A percentile compares a stretch with the other conserved stretches of the same genome.
These are phyloP conservation scores for Camptogramma bilineatum DNA, from an alignment of 2,888 invertebrate species.

Conservation along the genomic window DNA sequence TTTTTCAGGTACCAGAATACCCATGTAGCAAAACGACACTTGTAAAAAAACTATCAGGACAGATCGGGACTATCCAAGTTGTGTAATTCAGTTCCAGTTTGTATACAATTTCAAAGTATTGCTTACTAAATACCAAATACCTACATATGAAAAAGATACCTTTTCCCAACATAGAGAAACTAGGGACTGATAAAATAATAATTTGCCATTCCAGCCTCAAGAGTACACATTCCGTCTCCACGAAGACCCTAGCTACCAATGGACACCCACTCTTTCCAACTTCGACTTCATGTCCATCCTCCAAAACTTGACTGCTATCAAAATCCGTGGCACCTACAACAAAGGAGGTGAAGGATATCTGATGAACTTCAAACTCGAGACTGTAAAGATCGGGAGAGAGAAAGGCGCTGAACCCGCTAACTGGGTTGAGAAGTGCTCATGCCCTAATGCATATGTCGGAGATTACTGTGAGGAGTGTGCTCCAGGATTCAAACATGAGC, in stretches of 20 bases:
- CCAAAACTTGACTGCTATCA: conserved; percentile 96
- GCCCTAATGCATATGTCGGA: conserved; percentile 94
- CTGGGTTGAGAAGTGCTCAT: conserved; percentile 98
- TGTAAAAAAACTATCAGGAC: no score
- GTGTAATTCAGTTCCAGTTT: no score
- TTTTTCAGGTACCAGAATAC: no score
- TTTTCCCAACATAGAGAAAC: no score
- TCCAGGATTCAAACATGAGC: conserved; percentile 96
- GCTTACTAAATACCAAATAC: no score
- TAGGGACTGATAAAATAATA: background rate
- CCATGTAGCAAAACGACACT: no score
- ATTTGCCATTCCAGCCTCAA: conserved; percentile 84
- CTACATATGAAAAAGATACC: no score
- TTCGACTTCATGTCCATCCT: conserved; percentile 96
- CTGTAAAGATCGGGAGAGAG: conserved; percentile 93
- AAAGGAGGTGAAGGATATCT: conserved; percentile 93
- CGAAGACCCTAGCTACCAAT: conserved; percentile 96
- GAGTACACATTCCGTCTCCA: conserved; percentile 94
- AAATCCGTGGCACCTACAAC: conserved; percentile 96
- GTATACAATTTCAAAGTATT: no score
- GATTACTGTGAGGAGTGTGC: conserved; percentile 99
- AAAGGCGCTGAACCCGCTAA: conserved; percentile 88
- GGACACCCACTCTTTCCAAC: conserved; percentile 96
- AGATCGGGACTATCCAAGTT: no score
- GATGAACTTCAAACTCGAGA: conserved; percentile 94